Evolutionary conservation across 2,113 vertebrate species (phyloP), one percentile per base, ranked within the genome.

Genomic region (Atlantisia rogersi): DNA sequence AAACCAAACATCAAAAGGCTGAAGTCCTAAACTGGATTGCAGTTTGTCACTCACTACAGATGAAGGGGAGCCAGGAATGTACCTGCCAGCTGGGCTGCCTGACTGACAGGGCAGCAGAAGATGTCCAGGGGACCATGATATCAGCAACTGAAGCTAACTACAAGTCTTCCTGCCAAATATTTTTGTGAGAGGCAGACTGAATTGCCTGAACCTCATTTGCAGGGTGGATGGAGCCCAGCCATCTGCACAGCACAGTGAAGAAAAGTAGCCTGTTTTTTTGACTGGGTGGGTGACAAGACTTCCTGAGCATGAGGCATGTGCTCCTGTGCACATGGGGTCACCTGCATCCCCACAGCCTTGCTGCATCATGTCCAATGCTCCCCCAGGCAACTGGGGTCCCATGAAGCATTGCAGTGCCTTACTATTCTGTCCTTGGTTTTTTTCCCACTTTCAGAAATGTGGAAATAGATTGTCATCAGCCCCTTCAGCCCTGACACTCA

Each of bases 231-330:
- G 68, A 83, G 35, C 20, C 26, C 35, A 59, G 31, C 22, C 59
- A 69, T 9, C 55, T 48, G 55, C 60, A 69, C n/a, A 73, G 21
- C n/a, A 78, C 21, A 42, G n/a, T 53, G 65, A 50, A 73, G 53
- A 67, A 71, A 48, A 79, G 6, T 13, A 62, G 29, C 25, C 37
- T 29, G 0, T 7, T 48, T 78, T 81, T 75, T 32, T 53, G 58
- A 60, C 62, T 29, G 19, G 15, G 52, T n/a, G 39, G 40, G 31
- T 44, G 58, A 80, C 21, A 32, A 69, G 73, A 46, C 6, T 46
- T 13, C 8, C 12, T 8, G 22, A 37, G 42, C 6, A 11, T 2
- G 3, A 74, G 50, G 42, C 13, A 35, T 1, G 18, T 1, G 3
- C 4, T 67, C 10, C 35, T 31, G 31, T 35, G 32, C 4, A 11